Conservation (phyloP, 2,888 invertebrate species). For the Vannuccia rotundouncinata region DNA sequence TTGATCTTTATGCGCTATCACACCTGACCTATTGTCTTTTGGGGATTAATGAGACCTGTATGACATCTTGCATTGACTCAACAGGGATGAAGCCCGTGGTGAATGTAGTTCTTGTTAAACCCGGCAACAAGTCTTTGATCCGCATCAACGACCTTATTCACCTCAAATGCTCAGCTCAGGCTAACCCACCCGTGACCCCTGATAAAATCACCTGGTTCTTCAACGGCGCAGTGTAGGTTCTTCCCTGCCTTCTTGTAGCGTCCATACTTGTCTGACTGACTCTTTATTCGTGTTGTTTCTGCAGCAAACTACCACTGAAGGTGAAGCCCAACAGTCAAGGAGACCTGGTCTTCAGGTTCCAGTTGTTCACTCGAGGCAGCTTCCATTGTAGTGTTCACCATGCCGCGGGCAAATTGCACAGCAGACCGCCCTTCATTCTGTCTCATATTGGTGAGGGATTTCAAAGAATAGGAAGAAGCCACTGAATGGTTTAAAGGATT, state of each 20-base stretch:
- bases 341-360: neutral
- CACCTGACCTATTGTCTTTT: too few species aligned
- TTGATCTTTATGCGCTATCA: too few species aligned
- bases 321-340: neutral
- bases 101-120: neutral
- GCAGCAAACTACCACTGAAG: neutral
- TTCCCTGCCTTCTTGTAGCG: neutral
- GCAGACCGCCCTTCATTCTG: neutral
- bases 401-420: neutral
- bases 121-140: neutral
- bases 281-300: neutral
- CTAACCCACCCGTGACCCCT: neutral
- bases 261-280: neutral
- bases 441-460: neutral
- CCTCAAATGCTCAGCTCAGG: constrained; percentile 1
- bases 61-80: too few species aligned
- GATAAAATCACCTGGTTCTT: constrained; percentile 24
- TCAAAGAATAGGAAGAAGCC: too few species aligned
- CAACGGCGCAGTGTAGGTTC: constrained; percentile 15
- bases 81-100: neutral
- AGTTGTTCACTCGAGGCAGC: neutral
- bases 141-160: neutral
- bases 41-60: too few species aligned
- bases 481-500: too few species aligned
- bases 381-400: neutral